These are phyloP conservation scores for Oligia latruncula DNA, from an alignment of 2,888 invertebrate species.

Conservation along the genomic window DNA sequence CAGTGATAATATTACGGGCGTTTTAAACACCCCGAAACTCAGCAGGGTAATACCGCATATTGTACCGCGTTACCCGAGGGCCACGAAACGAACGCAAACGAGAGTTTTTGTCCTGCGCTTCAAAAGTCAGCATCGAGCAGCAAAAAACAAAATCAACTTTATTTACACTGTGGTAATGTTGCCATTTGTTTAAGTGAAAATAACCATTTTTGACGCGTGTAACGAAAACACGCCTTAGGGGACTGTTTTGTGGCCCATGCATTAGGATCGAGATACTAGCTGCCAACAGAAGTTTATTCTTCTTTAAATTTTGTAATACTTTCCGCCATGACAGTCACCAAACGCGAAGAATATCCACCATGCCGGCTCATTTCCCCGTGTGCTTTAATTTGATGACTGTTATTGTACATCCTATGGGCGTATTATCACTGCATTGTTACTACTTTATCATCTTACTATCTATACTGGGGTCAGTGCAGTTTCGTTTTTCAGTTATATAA, in stretches of 20 bases:
- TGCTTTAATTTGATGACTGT: background rate
- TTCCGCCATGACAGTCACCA: background rate
- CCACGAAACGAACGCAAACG: no score
- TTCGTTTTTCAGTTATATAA: background rate
- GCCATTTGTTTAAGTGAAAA: no score
- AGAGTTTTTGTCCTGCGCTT: no score
- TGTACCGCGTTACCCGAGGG: background rate
- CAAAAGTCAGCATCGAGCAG: background rate
- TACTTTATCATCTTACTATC: background rate
- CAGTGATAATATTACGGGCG: conserved; percentile 23
- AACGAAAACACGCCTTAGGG: no score
- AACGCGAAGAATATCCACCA: background rate
- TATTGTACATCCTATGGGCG: background rate
- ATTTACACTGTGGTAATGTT: no score
- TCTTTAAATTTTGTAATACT: background rate
- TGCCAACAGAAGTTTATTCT: no score
- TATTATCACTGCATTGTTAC: conserved; percentile 23
- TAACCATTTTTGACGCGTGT: no score
- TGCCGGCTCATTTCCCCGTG: background rate
- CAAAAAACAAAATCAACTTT: background rate
- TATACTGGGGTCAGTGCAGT: background rate
- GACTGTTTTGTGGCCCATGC: background rate
- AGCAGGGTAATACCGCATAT: background rate
- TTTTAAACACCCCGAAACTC: background rate
- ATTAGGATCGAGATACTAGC: background rate